Percentiles rank a stretch among this genome's conserved stretches.
These are phyloP conservation scores for Etheostoma nigrum DNA, from an alignment of 2,797 vertebrate species.

Conservation along the genomic window DNA sequence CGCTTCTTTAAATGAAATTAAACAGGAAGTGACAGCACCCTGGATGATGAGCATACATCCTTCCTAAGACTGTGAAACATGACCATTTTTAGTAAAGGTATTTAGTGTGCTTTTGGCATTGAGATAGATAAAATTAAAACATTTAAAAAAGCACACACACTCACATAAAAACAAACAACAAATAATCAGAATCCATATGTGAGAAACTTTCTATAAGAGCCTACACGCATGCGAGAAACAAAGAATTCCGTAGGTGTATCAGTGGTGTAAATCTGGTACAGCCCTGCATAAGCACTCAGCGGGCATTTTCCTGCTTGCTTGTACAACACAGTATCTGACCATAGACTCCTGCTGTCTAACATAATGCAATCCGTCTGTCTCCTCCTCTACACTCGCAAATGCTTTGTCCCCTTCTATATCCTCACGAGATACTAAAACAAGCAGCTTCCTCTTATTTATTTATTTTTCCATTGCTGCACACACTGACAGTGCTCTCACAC, in stretches of 20 bases:
- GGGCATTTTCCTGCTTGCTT: conserved; percentile 65
- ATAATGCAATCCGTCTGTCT: conserved; percentile 75
- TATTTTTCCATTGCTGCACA: not conserved
- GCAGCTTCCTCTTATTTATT: not conserved
- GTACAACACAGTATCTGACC: conserved; percentile 61
- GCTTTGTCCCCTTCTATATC: conserved; percentile 45
- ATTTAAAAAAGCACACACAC: not conserved
- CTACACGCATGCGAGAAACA: conserved; percentile 12
- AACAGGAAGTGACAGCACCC: not conserved
- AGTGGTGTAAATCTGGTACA: conserved; percentile 47
- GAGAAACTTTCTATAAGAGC: conserved; percentile 18
- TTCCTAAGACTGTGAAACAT: not conserved
- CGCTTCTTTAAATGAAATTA: not conserved
- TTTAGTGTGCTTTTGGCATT: not conserved
- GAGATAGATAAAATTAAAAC: not conserved
- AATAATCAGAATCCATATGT: conserved; percentile 9
- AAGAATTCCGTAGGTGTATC: conserved; percentile 40
- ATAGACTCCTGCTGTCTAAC: conserved; percentile 71
- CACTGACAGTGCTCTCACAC: not conserved
- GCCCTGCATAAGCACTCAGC: conserved; percentile 65
- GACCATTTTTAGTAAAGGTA: not conserved
- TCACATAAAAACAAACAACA: conserved; percentile 15
- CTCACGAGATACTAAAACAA: conserved; percentile 45
- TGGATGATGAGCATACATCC: not conserved
- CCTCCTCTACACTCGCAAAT: conserved; percentile 41